phyloP scores from a whole-genome alignment of 2,113 vertebrate species.

The Tonatia bakeri region DNA sequence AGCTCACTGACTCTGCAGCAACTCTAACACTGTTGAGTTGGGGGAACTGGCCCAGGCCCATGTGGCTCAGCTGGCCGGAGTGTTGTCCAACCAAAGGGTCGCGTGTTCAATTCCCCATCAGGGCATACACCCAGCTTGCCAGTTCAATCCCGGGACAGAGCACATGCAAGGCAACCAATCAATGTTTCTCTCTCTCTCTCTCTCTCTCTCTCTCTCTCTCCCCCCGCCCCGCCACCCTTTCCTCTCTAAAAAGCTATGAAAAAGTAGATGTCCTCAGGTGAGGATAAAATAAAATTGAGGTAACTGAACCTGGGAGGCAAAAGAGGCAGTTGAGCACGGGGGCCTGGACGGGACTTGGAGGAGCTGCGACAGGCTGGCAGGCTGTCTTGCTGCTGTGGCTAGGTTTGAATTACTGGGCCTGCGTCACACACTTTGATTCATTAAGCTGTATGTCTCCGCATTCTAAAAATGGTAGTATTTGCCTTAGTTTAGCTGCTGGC shows the following conservation, averaged over 20 bases:
- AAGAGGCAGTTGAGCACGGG: accelerated
- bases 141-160: too few species aligned
- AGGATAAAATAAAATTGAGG: not conserved
- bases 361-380: not conserved
- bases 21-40: not conserved
- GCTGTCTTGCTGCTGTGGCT: not conserved
- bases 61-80: too few species aligned
- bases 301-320: not conserved
- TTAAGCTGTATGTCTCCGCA: not conserved
- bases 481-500: not conserved
- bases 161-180: too few species aligned
- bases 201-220: too few species aligned
- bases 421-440: not conserved
- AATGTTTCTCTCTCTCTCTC: too few species aligned
- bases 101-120: too few species aligned
- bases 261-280: too few species aligned
- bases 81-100: too few species aligned
- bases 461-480: slow-evolving; percentile 1
- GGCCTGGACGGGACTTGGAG: not conserved
- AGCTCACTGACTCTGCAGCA: not conserved
- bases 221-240: too few species aligned
- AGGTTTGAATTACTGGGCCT: not conserved
- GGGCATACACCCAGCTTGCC: too few species aligned
- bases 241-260: too few species aligned
- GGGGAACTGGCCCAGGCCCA: not conserved